Conservation (phyloP, 2,797 vertebrate genomes). For the Argentina silus region DNA sequence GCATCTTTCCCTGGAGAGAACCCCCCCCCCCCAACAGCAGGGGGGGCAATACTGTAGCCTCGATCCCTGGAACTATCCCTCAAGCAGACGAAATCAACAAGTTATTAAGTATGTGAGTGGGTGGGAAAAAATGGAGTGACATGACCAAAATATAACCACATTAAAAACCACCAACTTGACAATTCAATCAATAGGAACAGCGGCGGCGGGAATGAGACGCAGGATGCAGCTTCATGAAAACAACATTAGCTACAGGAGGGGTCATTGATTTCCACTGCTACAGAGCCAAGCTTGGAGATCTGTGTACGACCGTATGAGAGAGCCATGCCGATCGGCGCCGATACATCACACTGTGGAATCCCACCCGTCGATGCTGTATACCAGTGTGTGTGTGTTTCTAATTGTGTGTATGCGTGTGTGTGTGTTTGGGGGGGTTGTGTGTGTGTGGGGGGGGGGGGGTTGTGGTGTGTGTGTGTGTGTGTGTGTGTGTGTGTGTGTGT, state of each 20-base stretch:
- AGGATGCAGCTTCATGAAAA: slow-evolving; percentile 38
- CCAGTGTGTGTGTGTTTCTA: not conserved
- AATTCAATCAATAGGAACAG: slow-evolving; percentile 47
- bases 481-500: too few relatives aligned
- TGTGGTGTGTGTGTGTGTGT: too few relatives aligned
- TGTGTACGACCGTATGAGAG: not conserved
- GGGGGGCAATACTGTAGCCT: too few relatives aligned
- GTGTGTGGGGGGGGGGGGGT: too few relatives aligned
- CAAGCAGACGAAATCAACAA: slow-evolving; percentile 26
- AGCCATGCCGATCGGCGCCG: not conserved
- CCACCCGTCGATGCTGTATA: too few relatives aligned
- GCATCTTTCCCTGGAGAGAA: too few relatives aligned
- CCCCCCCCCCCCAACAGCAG: too few relatives aligned
- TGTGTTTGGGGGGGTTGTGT: not conserved
- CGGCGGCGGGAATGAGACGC: not conserved
- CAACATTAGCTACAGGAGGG: slow-evolving; percentile 40
- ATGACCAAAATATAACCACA: slow-evolving; percentile 24
- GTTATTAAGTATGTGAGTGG: slow-evolving; percentile 34
- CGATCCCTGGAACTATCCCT: too few relatives aligned
- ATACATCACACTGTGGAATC: not conserved
- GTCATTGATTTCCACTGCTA: slow-evolving; percentile 49
- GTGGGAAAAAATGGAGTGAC: slow-evolving; percentile 31
- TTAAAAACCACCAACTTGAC: slow-evolving; percentile 25
- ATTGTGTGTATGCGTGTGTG: not conserved
- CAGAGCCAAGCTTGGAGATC: slow-evolving; percentile 6